Conservation (phyloP, 92 coral and sea anemone genomes). For the Porites divaricata region DNA sequence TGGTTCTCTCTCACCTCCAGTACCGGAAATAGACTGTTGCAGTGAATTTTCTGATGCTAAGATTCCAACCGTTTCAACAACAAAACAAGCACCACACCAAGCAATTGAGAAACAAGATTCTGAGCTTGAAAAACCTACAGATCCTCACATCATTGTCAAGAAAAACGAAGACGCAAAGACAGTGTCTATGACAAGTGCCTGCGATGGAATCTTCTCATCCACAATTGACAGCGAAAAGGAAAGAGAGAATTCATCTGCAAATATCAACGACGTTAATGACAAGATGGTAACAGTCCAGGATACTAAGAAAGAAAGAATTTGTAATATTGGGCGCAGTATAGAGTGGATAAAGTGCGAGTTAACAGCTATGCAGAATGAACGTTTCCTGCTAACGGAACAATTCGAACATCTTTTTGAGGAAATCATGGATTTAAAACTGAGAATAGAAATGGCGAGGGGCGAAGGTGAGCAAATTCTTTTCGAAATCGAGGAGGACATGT, state of each 20-base stretch:
- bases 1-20: background rate
- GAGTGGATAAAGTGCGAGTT: conserved; percentile 63
- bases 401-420: conserved; percentile 37
- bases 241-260: background rate
- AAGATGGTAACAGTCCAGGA: background rate
- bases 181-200: background rate
- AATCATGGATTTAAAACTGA: conserved; percentile 33
- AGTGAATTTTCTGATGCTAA: background rate
- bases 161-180: background rate
- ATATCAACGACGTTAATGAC: background rate
- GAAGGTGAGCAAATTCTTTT: conserved; percentile 1
- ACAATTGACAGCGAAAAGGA: background rate
- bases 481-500: background rate
- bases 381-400: conserved; percentile 20
- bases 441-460: conserved; percentile 23
- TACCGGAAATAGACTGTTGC: background rate
- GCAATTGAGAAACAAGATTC: background rate
- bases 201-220: background rate
- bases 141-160: background rate
- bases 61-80: background rate
- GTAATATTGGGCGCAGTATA: conserved; percentile 57
- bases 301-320: conserved; percentile 44
- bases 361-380: conserved; percentile 31
- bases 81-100: background rate
- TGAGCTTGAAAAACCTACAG: background rate